phyloP scores from a whole-genome alignment of 2,113 vertebrate genomes.

The Psammodynastes pulverulentus region DNA sequence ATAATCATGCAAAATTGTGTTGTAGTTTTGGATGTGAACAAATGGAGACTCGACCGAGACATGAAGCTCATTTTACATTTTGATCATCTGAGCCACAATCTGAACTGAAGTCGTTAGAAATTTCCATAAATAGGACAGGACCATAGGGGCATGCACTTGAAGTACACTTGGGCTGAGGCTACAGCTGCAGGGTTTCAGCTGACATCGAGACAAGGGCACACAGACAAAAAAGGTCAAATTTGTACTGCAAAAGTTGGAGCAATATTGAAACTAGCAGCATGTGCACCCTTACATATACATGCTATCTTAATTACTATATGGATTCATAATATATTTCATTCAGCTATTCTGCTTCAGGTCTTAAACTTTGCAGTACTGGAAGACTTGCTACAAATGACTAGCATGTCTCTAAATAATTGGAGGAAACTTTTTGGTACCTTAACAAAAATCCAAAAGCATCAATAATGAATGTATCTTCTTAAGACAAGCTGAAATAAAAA shows the following conservation, averaged over 20 bases:
- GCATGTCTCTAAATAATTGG: not conserved
- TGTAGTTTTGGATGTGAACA: slow-evolving; percentile 55
- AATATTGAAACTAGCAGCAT: not conserved
- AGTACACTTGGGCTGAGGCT: slow-evolving; percentile 61
- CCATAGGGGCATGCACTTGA: slow-evolving; percentile 61
- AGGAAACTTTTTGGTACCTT: not conserved
- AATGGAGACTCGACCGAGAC: slow-evolving; percentile 52
- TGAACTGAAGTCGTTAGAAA: slow-evolving; percentile 54
- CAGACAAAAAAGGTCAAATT: slow-evolving; percentile 11
- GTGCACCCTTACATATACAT: not conserved
- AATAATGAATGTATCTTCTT: not conserved
- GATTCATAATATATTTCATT: not conserved
- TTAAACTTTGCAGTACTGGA: not conserved
- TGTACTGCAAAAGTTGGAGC: not conserved
- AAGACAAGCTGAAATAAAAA: not conserved
- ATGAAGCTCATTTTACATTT: slow-evolving; percentile 68
- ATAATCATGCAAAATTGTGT: slow-evolving; percentile 56
- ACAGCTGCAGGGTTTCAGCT: slow-evolving; percentile 52
- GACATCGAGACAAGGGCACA: slow-evolving; percentile 28
- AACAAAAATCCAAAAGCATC: not conserved
- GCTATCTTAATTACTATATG: not conserved
- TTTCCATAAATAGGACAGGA: slow-evolving; percentile 68
- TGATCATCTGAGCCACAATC: slow-evolving; percentile 51
- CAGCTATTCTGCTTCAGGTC: not conserved
- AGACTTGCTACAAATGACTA: not conserved